Conservation (phyloP, 2,888 invertebrate genomes). For the Spialia ferax region DNA sequence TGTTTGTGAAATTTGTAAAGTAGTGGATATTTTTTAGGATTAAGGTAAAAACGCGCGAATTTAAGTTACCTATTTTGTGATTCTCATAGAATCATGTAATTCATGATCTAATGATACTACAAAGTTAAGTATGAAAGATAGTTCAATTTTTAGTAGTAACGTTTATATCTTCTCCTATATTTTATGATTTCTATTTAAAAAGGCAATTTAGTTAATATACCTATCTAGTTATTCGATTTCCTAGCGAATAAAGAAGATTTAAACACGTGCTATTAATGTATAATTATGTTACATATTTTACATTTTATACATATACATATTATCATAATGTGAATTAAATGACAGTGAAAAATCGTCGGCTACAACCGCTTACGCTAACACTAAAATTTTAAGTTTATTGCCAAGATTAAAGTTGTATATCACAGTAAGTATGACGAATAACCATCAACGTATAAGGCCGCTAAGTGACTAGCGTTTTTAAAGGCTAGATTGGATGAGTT, state of each 20-base stretch:
- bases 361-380: neutral
- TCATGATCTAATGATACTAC: neutral
- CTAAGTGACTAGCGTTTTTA: too few relatives aligned
- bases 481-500: too few relatives aligned
- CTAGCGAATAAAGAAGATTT: too few relatives aligned
- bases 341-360: neutral
- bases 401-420: conserved; percentile 10
- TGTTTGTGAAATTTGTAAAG: neutral
- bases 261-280: neutral
- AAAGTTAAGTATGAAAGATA: neutral
- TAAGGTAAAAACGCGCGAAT: conserved; percentile 39
- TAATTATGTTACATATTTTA: too few relatives aligned
- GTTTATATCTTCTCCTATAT: neutral
- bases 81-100: too few relatives aligned
- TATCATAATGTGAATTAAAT: neutral
- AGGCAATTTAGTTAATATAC: neutral
- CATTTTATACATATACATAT: too few relatives aligned
- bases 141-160: neutral
- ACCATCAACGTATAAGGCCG: conserved; percentile 20
- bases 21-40: neutral
- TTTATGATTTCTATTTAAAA: too few relatives aligned
- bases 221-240: neutral
- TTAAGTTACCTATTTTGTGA: conserved; percentile 39
- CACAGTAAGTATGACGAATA: neutral
- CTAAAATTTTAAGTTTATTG: conserved; percentile 1